A percentile compares a stretch with the other conserved stretches of the same genome.
Evolutionary conservation across 2,113 vertebrate species (phyloP).

Genomic region (Otus sunia): DNA sequence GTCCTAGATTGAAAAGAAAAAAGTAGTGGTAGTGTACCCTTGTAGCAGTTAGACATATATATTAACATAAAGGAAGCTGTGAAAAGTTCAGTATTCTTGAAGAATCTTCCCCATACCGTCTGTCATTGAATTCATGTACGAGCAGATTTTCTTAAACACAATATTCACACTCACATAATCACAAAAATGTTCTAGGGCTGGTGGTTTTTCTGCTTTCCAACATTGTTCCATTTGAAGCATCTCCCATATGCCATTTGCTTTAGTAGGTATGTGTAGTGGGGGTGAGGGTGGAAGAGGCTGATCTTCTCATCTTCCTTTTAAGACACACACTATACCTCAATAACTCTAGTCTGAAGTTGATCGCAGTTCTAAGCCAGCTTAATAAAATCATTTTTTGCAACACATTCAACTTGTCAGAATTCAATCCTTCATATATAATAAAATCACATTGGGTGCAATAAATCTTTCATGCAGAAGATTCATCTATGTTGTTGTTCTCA

Average conservation of each 20-base stretch:
- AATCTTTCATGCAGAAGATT: background rate
- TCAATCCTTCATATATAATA: background rate
- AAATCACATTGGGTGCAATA: background rate
- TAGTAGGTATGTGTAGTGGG: background rate
- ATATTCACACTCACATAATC: background rate
- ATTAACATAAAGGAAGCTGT: background rate
- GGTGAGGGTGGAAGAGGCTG: background rate
- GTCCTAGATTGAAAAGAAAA: background rate
- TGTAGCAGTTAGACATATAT: background rate
- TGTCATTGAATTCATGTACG: background rate
- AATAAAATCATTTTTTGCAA: background rate
- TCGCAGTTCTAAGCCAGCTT: background rate
- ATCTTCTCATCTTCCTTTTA: background rate
- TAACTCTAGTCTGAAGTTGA: background rate
- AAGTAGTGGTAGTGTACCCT: background rate
- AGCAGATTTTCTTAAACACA: background rate
- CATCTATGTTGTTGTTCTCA: background rate
- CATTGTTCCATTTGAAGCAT: background rate
- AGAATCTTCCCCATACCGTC: background rate
- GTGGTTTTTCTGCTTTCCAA: background rate
- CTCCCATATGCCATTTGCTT: background rate
- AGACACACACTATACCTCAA: background rate
- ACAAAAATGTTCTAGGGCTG: background rate
- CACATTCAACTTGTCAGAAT: background rate
- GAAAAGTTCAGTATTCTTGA: background rate